Percentiles rank a stretch among this genome's conserved stretches.
phyloP scores from a whole-genome alignment of 2,797 vertebrate species.

The Clamator glandarius region DNA sequence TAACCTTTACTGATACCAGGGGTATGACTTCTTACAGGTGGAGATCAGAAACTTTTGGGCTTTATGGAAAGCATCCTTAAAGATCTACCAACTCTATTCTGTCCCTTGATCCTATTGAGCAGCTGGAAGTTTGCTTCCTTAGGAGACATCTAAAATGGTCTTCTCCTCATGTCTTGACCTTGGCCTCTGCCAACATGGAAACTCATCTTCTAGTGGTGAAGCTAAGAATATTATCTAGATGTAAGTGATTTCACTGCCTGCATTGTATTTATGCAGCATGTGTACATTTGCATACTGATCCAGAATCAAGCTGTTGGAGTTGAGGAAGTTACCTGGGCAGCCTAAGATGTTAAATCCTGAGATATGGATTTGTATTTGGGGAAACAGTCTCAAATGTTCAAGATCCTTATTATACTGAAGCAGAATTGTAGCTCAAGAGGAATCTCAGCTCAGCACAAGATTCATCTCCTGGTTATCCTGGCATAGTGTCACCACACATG shows the following conservation, averaged over 20 bases:
- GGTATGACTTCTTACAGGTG: no score
- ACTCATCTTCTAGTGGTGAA: neutral
- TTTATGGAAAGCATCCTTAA: no score
- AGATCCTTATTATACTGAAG: neutral
- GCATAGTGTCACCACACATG: neutral
- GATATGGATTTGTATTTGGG: neutral
- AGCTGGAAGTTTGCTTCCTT: no score
- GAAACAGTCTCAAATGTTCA: neutral
- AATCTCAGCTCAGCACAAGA: neutral
- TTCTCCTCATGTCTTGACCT: neutral
- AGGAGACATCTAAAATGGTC: neutral
- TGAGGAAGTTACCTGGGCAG: neutral
- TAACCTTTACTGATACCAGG: no score
- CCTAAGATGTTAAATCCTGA: conserved; percentile 16
- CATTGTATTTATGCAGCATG: neutral
- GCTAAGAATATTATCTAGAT: conserved; percentile 14
- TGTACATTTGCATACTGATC: neutral
- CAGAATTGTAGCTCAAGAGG: neutral
- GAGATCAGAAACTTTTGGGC: no score
- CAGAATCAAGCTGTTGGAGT: conserved; percentile 23
- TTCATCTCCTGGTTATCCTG: neutral
- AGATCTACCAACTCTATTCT: no score
- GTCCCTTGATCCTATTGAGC: no score
- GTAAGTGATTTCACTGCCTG: neutral
- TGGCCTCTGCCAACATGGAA: neutral